Evolutionary conservation across 2,888 invertebrate species (phyloP).

Genomic region (Pachymerium ferrugineum): DNA sequence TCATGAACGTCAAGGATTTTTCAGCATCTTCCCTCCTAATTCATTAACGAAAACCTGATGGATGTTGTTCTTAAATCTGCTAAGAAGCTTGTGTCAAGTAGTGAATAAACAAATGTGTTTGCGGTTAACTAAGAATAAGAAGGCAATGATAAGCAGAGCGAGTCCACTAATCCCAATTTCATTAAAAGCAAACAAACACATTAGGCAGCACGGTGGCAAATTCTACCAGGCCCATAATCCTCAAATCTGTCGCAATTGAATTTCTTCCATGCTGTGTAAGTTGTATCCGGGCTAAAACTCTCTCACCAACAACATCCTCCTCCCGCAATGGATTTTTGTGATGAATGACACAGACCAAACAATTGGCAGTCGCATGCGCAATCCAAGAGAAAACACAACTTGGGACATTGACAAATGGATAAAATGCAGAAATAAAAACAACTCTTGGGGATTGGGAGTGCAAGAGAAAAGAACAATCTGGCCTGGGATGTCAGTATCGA

Average conservation of each 20-base stretch:
- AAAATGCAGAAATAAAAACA: too few relatives aligned
- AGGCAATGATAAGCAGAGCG: background rate
- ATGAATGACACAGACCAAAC: background rate
- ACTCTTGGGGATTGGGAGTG: too few relatives aligned
- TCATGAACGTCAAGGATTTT: too few relatives aligned
- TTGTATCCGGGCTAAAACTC: too few relatives aligned
- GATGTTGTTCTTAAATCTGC: background rate
- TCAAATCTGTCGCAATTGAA: conserved; percentile 18
- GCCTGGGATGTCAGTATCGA: too few relatives aligned
- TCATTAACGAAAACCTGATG: background rate
- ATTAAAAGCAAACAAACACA: conserved; percentile 22
- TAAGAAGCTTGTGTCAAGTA: background rate
- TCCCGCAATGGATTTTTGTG: background rate
- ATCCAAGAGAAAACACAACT: too few relatives aligned
- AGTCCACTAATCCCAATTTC: background rate
- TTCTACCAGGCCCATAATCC: conserved; percentile 6
- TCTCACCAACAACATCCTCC: too few relatives aligned
- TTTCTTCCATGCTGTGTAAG: conserved; percentile 2
- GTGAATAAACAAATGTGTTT: background rate
- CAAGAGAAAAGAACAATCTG: too few relatives aligned
- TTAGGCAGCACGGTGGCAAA: background rate
- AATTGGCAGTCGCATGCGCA: background rate
- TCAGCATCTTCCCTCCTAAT: too few relatives aligned
- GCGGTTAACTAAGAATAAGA: background rate
- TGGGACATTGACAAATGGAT: too few relatives aligned